Conservation (phyloP, 37 sponge, comb jelly and placozoan genomes). For the Halisarca cf. caerulea region DNA sequence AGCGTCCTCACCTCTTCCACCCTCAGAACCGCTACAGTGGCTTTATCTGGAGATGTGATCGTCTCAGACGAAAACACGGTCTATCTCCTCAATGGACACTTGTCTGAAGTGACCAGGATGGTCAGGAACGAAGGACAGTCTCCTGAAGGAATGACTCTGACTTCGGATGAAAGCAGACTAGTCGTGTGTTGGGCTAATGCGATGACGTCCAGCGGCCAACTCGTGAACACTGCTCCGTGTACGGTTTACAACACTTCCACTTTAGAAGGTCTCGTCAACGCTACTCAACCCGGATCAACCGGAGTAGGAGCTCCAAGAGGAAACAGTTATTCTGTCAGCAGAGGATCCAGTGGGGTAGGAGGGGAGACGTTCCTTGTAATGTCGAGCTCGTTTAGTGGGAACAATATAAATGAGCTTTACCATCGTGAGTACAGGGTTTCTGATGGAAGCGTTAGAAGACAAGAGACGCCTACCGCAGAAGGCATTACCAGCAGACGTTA, state of each 20-base stretch:
- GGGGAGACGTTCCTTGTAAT: conserved; percentile 5
- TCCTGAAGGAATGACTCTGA: background rate
- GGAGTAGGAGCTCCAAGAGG: background rate
- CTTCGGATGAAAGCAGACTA: background rate
- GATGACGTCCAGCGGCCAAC: background rate
- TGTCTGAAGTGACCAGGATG: background rate
- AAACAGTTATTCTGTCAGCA: background rate
- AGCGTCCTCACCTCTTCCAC: background rate
- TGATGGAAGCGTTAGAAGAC: background rate
- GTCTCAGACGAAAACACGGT: conserved; percentile 4
- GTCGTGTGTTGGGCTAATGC: conserved; percentile 1
- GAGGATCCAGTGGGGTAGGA: background rate
- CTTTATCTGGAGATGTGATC: background rate
- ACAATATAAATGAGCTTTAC: background rate
- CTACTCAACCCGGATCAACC: background rate
- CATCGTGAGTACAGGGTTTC: background rate
- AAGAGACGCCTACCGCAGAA: background rate
- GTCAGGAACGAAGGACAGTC: background rate
- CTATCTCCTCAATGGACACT: background rate
- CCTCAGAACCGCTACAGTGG: background rate
- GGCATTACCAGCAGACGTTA: background rate
- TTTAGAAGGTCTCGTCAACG: background rate
- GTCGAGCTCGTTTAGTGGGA: background rate
- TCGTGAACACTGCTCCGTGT: background rate
- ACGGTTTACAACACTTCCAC: background rate